phyloP scores from a whole-genome alignment of 1,140 invertebrate species.

The Whitmania pigra region DNA sequence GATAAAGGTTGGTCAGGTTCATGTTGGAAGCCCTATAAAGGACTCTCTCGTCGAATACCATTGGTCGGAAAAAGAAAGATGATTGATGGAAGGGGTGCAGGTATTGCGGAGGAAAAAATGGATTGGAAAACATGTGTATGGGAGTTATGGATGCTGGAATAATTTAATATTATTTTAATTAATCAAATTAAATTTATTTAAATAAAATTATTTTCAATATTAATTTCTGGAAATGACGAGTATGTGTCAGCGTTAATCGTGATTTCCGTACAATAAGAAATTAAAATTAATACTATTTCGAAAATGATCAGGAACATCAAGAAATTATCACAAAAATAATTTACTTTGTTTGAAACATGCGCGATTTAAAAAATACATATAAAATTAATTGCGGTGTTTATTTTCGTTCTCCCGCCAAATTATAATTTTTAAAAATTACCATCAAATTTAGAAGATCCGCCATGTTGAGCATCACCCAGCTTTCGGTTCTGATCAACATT shows the following conservation, averaged over 20 bases:
- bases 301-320: neutral
- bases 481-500: neutral
- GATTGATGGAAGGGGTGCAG: neutral
- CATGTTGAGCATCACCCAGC: neutral
- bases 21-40: neutral
- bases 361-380: neutral
- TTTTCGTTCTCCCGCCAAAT: no score
- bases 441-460: no score
- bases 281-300: no score
- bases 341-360: neutral
- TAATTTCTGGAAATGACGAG: no score
- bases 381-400: neutral
- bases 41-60: neutral
- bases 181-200: no score
- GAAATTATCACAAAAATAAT: neutral
- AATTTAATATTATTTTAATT: neutral
- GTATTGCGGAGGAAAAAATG: neutral
- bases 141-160: neutral
- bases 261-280: no score
- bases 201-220: no score
- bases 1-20: neutral
- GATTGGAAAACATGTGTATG: neutral
- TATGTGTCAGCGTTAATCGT: no score
- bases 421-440: no score
- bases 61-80: conserved; percentile 4